Evolutionary conservation across 1,140 invertebrate species (phyloP).

Genomic region (Palaemon carinicauda): DNA sequence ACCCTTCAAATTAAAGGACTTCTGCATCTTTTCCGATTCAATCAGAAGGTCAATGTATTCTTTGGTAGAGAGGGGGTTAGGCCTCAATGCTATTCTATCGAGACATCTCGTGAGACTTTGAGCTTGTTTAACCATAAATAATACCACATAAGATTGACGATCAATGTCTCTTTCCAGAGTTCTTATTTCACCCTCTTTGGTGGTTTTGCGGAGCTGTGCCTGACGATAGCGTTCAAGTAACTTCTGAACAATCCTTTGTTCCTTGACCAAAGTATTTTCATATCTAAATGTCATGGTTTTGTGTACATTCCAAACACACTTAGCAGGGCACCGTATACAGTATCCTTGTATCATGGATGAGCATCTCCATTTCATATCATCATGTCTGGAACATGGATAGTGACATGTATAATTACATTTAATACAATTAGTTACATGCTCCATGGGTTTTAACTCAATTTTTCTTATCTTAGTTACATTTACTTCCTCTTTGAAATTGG

Average conservation of each 20-base stretch:
- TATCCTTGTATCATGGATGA: not conserved
- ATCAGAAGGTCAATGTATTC: conserved; percentile 40
- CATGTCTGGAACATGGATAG: conserved; percentile 29
- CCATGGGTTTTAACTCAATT: not conserved
- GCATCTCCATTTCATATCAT: conserved; percentile 3
- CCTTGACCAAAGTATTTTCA: not conserved
- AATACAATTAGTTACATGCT: conserved; percentile 31
- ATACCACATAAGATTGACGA: not conserved
- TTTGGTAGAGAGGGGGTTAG: conserved; percentile 24
- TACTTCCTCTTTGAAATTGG: conserved; percentile 18
- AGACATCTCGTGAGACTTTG: not conserved
- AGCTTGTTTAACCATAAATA: not conserved
- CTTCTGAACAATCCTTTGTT: conserved; percentile 5
- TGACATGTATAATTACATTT: conserved; percentile 31
- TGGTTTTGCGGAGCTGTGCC: not conserved
- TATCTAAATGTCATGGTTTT: conserved; percentile 21
- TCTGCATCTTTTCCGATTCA: conserved; percentile 33
- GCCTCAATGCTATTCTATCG: conserved; percentile 25
- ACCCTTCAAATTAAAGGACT: not conserved
- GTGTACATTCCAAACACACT: conserved; percentile 11
- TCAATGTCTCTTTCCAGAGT: conserved; percentile 5
- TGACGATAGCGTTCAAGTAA: conserved; percentile 7
- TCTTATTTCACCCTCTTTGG: conserved; percentile 19
- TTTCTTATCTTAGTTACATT: conserved; percentile 18
- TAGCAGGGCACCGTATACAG: not conserved